Evolutionary conservation across 1,140 invertebrate species (phyloP).

Genomic region (Agrypnia vestita): DNA sequence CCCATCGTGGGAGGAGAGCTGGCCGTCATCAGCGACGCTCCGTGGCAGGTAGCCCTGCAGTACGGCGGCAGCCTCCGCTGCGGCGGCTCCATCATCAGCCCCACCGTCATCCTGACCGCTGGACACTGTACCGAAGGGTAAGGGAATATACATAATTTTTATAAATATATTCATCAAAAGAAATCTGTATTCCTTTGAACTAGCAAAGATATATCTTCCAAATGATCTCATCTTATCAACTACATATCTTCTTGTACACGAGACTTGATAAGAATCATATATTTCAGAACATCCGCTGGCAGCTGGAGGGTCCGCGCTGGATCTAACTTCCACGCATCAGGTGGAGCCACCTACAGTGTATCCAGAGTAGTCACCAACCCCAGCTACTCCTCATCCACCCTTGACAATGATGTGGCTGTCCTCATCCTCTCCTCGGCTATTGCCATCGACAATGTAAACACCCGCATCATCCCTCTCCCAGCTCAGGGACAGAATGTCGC

Average conservation of each 20-base stretch:
- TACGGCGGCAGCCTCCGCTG: conserved; percentile 63
- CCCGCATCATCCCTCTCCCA: conserved; percentile 47
- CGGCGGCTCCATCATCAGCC: conserved; percentile 73
- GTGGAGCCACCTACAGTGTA: conserved; percentile 40
- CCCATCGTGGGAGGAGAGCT: conserved; percentile 67
- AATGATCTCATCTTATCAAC: too few species aligned
- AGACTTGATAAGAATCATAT: not conserved
- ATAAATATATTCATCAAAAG: too few species aligned
- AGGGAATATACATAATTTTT: not conserved
- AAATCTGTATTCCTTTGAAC: not conserved
- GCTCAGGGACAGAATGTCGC: conserved; percentile 56
- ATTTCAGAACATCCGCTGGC: conserved; percentile 32
- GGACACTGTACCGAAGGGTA: conserved; percentile 72
- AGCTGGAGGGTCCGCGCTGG: conserved; percentile 53
- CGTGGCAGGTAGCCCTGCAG: conserved; percentile 70
- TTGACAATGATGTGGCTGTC: conserved; percentile 51
- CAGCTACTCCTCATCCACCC: conserved; percentile 26
- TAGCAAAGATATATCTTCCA: not conserved
- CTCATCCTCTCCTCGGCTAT: conserved; percentile 33
- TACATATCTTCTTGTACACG: not conserved
- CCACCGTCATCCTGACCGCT: conserved; percentile 71
- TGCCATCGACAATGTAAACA: conserved; percentile 18
- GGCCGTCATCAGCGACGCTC: conserved; percentile 70
- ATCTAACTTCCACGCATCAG: conserved; percentile 47
- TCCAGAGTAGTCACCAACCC: conserved; percentile 21